Conservation (phyloP, 2,113 vertebrate genomes). For the Myrmophylax atrothorax region DNA sequence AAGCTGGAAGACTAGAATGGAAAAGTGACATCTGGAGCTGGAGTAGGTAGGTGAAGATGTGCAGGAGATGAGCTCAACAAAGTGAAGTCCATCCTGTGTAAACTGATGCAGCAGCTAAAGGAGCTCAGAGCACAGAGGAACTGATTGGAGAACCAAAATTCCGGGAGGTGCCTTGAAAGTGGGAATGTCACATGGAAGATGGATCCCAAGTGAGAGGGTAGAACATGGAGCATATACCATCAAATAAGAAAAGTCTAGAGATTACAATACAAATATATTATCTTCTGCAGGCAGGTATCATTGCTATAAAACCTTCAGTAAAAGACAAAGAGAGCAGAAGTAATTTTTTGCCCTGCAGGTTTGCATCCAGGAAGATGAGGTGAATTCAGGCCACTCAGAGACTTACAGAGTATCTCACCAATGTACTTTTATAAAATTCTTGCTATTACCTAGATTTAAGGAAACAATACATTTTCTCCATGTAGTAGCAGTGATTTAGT, state of each 20-base stretch:
- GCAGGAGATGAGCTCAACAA: background rate
- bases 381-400: background rate
- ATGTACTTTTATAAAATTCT: background rate
- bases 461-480: background rate
- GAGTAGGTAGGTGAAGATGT: background rate
- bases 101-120: background rate
- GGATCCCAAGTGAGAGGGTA: background rate
- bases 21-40: background rate
- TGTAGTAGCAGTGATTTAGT: background rate
- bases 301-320: background rate
- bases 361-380: background rate
- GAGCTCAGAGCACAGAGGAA: background rate
- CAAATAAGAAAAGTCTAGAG: background rate
- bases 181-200: accelerated
- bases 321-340: background rate
- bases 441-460: background rate
- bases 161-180: background rate
- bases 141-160: background rate
- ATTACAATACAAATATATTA: background rate
- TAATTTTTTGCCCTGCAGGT: background rate
- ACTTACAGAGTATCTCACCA: background rate
- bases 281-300: background rate
- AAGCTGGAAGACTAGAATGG: background rate
- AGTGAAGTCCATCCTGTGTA: background rate
- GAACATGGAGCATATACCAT: background rate